A percentile compares a stretch with the other conserved stretches of the same genome.
Conservation (phyloP, 2,797 vertebrate genomes). For the Menidia menidia region DNA sequence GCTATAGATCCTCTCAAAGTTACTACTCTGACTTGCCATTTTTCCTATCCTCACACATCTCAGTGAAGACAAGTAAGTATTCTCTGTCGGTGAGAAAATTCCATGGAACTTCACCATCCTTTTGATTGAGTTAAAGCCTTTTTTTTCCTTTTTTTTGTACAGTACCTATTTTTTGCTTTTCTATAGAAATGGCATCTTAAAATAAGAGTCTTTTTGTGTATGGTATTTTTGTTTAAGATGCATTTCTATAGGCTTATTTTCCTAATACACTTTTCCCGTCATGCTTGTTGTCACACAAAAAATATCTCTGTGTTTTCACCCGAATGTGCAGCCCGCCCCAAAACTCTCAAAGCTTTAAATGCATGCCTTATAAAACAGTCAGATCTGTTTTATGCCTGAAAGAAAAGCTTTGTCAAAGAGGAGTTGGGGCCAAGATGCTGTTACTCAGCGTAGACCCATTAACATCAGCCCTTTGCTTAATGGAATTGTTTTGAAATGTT, state of each 20-base stretch:
- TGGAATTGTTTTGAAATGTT: slow-evolving; percentile 38
- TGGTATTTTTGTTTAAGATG: slow-evolving; percentile 32
- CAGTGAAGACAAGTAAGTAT: slow-evolving; percentile 81
- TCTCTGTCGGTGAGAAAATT: slow-evolving; percentile 1
- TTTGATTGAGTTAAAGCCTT: not conserved
- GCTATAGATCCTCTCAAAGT: slow-evolving; percentile 29
- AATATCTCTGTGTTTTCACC: not conserved
- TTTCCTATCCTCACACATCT: slow-evolving; percentile 47
- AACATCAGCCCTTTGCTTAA: slow-evolving; percentile 42
- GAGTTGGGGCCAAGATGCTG: slow-evolving; percentile 14
- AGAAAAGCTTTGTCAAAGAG: slow-evolving; percentile 39
- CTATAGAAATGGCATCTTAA: slow-evolving; percentile 58
- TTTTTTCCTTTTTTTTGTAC: not conserved
- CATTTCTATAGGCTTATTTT: slow-evolving; percentile 33
- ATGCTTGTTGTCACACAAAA: slow-evolving; percentile 1
- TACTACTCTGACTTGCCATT: slow-evolving; percentile 50
- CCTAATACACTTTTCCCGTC: slow-evolving; percentile 6
- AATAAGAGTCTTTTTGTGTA: slow-evolving; percentile 5
- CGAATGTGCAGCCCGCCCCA: not conserved
- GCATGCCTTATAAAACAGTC: slow-evolving; percentile 16
- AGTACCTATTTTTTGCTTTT: slow-evolving; percentile 23
- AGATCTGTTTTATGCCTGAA: slow-evolving; percentile 18
- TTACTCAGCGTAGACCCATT: slow-evolving; percentile 37
- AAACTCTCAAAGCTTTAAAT: slow-evolving; percentile 25
- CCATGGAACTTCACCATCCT: slow-evolving; percentile 8